Evolutionary conservation across 2,888 invertebrate species (phyloP).

Genomic region (Poecilobothrus nobilitatus): DNA sequence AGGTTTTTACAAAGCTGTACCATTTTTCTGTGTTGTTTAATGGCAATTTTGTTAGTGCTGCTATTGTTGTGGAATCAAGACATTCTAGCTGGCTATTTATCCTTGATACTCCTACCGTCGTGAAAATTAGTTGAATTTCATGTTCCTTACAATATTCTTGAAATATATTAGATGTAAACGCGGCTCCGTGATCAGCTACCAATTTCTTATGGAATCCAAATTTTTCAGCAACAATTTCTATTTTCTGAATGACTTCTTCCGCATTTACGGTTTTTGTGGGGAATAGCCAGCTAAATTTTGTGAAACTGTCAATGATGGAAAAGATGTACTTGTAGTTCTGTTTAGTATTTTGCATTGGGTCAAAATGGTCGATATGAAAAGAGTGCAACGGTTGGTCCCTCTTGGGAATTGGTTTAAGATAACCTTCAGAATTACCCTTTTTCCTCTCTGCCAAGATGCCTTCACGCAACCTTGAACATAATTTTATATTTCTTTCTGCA

Average conservation of each 20-base stretch:
- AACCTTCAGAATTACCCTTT: no score
- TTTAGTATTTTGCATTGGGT: no score
- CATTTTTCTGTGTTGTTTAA: slow-evolving; percentile 22
- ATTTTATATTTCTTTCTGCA: no score
- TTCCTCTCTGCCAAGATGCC: no score
- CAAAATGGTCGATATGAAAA: no score
- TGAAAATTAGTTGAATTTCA: not conserved
- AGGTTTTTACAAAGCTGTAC: slow-evolving; percentile 25
- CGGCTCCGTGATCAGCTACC: not conserved
- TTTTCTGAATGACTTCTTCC: slow-evolving; percentile 14
- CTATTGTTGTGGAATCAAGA: not conserved
- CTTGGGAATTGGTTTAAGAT: no score
- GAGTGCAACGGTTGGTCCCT: no score
- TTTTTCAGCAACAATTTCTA: slow-evolving; percentile 8
- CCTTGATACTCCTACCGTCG: not conserved
- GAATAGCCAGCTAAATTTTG: slow-evolving; percentile 25
- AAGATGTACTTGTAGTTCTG: slow-evolving; percentile 31
- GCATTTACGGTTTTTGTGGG: slow-evolving; percentile 13
- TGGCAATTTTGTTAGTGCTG: slow-evolving; percentile 11
- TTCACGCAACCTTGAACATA: no score
- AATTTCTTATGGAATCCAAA: not conserved
- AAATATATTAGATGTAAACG: not conserved
- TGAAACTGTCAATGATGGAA: slow-evolving; percentile 30
- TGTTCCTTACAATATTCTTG: not conserved
- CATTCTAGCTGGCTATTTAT: slow-evolving; percentile 12